A percentile compares a stretch with the other conserved stretches of the same genome.
phyloP scores from a whole-genome alignment of 2,113 vertebrate species.

The Serinus canaria region DNA sequence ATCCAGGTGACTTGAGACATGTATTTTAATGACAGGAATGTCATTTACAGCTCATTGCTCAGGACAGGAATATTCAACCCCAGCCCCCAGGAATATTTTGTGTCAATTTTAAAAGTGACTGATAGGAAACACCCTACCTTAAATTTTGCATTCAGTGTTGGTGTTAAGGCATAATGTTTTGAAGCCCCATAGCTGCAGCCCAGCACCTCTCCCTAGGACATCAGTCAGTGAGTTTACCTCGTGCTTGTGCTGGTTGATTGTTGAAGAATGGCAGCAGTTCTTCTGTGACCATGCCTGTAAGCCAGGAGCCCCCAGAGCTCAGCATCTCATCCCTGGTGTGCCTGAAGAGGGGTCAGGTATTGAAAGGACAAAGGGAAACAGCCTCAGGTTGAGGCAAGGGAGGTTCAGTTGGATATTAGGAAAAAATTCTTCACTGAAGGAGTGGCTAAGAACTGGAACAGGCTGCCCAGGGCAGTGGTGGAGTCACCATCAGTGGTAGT shows the following conservation, averaged over 20 bases:
- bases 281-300: not conserved
- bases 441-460: not conserved
- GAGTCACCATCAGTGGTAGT: not conserved
- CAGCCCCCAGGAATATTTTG: not conserved
- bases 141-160: not conserved
- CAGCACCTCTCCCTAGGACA: not conserved
- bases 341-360: not conserved
- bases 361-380: not conserved
- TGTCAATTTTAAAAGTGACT: not conserved
- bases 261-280: not conserved
- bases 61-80: not conserved
- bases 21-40: not conserved
- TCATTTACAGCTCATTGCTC: not conserved
- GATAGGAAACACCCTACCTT: not conserved
- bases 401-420: not conserved
- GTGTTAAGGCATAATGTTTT: not conserved
- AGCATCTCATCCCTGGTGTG: not conserved
- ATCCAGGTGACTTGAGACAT: not conserved
- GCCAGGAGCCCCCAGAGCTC: not conserved
- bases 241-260: not conserved
- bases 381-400: too few species aligned
- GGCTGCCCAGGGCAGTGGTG: not conserved
- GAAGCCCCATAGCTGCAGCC: not conserved
- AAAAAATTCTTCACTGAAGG: not conserved
- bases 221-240: fast-evolving